Percentiles rank a stretch among this genome's conserved stretches.
These are phyloP conservation scores for Argyresthia goedartella DNA, from an alignment of 2,888 invertebrate genomes.

Conservation along the genomic window DNA sequence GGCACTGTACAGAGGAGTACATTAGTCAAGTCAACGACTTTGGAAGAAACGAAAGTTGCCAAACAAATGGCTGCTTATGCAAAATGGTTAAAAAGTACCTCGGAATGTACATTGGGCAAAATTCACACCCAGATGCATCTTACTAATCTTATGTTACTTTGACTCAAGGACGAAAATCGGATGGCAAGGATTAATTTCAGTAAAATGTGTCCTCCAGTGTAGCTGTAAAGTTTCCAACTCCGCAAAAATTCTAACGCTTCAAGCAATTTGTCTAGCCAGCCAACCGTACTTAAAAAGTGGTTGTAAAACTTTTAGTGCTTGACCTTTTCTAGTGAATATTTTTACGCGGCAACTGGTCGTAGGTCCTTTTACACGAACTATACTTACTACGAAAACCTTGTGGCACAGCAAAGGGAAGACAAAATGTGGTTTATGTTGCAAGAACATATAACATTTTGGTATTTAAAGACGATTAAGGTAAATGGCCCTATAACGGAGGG, in stretches of 20 bases:
- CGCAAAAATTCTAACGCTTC: background rate
- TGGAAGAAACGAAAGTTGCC: background rate
- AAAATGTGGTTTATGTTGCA: background rate
- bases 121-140: background rate
- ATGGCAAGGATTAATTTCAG: no score
- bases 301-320: conserved; percentile 47
- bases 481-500: no score
- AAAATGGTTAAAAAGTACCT: background rate
- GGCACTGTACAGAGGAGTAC: no score
- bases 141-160: no score
- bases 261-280: conserved; percentile 41
- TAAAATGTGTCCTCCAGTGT: background rate
- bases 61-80: conserved; percentile 1
- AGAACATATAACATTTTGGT: no score
- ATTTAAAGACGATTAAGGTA: no score
- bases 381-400: background rate
- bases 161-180: no score
- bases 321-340: conserved; percentile 17
- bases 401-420: background rate
- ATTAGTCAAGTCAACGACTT: no score
- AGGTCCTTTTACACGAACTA: background rate
- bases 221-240: background rate
- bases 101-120: background rate
- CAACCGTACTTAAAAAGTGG: conserved; percentile 36
- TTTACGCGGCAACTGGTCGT: background rate